Evolutionary conservation across 92 coral and sea anemone species (phyloP), one percentile per base, ranked within the genome.

Genomic region (Scolanthus callimorphus): DNA sequence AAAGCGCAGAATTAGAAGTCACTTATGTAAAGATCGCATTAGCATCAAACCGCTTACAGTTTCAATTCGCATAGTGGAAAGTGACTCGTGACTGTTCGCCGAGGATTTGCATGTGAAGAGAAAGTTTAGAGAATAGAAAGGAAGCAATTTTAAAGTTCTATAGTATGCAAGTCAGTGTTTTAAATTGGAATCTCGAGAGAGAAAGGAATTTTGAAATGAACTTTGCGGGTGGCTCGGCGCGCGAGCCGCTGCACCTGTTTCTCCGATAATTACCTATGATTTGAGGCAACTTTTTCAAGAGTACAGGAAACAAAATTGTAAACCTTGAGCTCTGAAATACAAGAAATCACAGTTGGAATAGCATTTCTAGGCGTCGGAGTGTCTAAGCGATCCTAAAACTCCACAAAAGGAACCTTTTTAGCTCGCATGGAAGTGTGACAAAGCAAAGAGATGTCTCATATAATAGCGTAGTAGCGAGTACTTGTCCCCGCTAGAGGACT

Each of bases 311-410:
- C 58, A 68, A 11, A 22, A 28, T 37, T 20, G 15, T 28, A 25
- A 68, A n/a, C n/a, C n/a, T n/a, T 13, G 13, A 47, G 39, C 6
- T 55, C 58, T 29, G 31, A 15, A 45, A 57, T 20, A 57, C 75
- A 55, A 44, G 49, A 56, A 68, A 68, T 55, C 75, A 68, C 75
- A 68, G 75, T 68, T 24, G 75, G 75, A 57, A 20, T 28, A 30
- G 46, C 55, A 19, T 19, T 21, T n/a, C n/a, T 26, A 20, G 75
- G 65, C 75, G 75, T 49, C 75, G 13, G 49, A 23, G 25, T 26
- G 75, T 55, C 75, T 46, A 1, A 25, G 51, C 27, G 43, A 26
- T 54, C 39, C 20, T 37, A 23, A 19, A 1, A 4, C 28, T 49
- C 39, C 12, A 23, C 8, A 17, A 64, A 29, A 49, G 43, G 54